A percentile compares a stretch with the other conserved stretches of the same genome.
Evolutionary conservation across 2,113 vertebrate species (phyloP).

Genomic region (Scomber japonicus): DNA sequence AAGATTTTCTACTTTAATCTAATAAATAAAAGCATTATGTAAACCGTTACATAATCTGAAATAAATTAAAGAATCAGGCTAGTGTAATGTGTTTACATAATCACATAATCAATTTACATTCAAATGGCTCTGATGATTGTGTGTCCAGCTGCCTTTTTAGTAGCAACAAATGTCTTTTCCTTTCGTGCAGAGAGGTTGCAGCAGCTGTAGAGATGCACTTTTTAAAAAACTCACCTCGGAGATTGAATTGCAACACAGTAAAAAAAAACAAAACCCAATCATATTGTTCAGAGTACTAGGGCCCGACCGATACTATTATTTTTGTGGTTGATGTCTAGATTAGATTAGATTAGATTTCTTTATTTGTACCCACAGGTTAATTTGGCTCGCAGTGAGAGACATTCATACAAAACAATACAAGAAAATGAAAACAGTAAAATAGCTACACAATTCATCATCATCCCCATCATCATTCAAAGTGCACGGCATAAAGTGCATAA

Average conservation of each 20-base stretch:
- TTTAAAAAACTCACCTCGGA: neutral
- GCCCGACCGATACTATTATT: too few species aligned
- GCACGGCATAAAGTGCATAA: too few species aligned
- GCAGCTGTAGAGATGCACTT: neutral
- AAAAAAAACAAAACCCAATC: neutral
- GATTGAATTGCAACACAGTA: neutral
- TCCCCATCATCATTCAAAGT: too few species aligned
- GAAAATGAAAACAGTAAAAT: too few species aligned
- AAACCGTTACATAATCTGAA: slow-evolving; percentile 58
- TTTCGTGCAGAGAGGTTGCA: slow-evolving; percentile 17
- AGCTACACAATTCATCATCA: too few species aligned
- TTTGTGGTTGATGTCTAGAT: too few species aligned
- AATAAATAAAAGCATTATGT: slow-evolving; percentile 43
- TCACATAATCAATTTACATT: slow-evolving; percentile 34
- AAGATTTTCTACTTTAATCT: slow-evolving; percentile 40
- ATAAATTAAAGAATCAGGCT: slow-evolving; percentile 29
- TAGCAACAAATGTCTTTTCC: slow-evolving; percentile 16
- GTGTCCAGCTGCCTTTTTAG: neutral
- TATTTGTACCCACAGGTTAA: too few species aligned
- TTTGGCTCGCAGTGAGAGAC: too few species aligned
- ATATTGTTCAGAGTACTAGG: neutral
- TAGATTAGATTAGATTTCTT: too few species aligned
- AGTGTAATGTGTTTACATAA: slow-evolving; percentile 51
- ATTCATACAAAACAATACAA: too few species aligned
- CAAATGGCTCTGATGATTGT: slow-evolving; percentile 11